A percentile compares a stretch with the other conserved stretches of the same genome.
Conservation (phyloP, 2,888 invertebrate genomes). For the Pammene fasciana region DNA sequence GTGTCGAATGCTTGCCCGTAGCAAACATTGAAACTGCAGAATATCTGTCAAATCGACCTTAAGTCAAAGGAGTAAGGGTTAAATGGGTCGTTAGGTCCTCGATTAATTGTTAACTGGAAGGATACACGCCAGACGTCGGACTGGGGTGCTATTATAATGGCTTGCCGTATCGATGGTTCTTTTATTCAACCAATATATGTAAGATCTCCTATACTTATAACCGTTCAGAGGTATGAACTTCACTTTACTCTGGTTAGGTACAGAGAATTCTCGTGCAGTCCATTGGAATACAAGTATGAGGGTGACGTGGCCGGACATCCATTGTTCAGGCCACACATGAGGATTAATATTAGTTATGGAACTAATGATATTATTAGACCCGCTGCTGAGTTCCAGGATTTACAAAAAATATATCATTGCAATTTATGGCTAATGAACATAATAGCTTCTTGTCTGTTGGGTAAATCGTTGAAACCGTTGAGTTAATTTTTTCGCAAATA, state of each 20-base stretch:
- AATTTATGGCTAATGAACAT: neutral
- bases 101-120: conserved; percentile 63
- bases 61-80: conserved; percentile 26
- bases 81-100: conserved; percentile 39
- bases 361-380: conserved; percentile 34
- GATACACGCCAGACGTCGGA: conserved; percentile 70
- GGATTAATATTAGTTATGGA: conserved; percentile 46
- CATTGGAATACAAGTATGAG: conserved; percentile 37
- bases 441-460: too few relatives aligned
- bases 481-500: too few relatives aligned
- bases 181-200: neutral
- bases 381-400: conserved; percentile 4
- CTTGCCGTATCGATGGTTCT: neutral
- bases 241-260: neutral
- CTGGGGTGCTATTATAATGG: conserved; percentile 36
- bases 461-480: too few relatives aligned
- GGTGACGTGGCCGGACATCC: conserved; percentile 70
- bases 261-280: neutral
- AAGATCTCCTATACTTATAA: neutral
- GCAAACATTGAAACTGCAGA: conserved; percentile 17
- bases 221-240: neutral
- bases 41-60: conserved; percentile 16
- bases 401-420: neutral
- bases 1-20: conserved; percentile 31
- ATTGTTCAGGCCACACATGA: conserved; percentile 57